A percentile compares a stretch with the other conserved stretches of the same genome.
These are phyloP conservation scores for Eolophus roseicapilla DNA, from an alignment of 2,113 vertebrate species.

Conservation along the genomic window DNA sequence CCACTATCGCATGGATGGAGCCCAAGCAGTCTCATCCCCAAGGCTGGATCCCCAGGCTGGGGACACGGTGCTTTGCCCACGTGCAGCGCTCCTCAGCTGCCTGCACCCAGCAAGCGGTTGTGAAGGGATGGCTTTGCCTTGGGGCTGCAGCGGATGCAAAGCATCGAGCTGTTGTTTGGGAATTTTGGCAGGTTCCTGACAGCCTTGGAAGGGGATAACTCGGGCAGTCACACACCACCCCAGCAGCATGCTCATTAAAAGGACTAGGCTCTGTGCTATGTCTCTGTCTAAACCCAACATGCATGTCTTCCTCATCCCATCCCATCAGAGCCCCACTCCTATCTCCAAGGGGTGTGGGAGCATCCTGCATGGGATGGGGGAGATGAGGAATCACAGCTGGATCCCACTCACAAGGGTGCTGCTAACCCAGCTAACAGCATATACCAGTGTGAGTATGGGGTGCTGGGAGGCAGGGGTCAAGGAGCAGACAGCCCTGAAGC, in stretches of 20 bases:
- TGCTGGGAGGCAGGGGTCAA: fast-evolving
- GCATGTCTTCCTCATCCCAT: fast-evolving
- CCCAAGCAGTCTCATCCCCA: neutral
- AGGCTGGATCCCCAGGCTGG: fast-evolving
- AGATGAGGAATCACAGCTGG: neutral
- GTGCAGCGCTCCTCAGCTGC: neutral
- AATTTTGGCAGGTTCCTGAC: neutral
- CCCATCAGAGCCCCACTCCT: fast-evolving
- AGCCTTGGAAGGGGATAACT: neutral
- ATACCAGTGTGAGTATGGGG: fast-evolving
- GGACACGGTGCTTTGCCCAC: fast-evolving
- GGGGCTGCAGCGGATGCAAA: neutral
- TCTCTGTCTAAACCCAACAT: neutral
- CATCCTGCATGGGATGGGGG: neutral
- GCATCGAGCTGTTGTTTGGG: neutral
- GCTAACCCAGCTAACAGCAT: fast-evolving
- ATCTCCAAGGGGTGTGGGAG: fast-evolving
- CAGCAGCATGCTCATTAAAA: neutral
- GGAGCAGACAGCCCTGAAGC: neutral
- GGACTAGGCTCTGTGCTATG: fast-evolving
- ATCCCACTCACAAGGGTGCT: neutral
- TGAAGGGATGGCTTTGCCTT: neutral
- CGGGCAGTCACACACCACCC: fast-evolving
- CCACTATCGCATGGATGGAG: fast-evolving
- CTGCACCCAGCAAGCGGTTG: neutral